phyloP scores from a whole-genome alignment of 2,113 vertebrate species.

The Vulpes ferrilata region DNA sequence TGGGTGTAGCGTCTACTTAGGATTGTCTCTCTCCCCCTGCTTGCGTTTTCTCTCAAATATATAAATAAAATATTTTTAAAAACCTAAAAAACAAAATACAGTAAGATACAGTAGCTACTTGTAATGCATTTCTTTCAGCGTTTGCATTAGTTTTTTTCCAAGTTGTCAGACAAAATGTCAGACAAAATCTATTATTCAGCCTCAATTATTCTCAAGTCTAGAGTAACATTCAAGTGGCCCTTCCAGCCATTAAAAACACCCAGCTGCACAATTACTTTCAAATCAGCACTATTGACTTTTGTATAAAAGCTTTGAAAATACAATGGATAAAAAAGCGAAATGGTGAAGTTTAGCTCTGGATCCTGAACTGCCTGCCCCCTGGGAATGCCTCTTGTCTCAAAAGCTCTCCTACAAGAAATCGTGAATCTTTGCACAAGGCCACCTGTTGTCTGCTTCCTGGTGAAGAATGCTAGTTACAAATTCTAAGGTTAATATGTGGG shows the following conservation, averaged over 20 bases:
- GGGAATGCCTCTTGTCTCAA: conserved; percentile 68
- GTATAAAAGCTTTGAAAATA: conserved; percentile 70
- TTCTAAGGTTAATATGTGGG: conserved; percentile 38
- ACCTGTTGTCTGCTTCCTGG: conserved; percentile 22
- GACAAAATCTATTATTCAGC: conserved; percentile 33
- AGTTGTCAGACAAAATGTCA: neutral
- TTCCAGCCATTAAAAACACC: conserved; percentile 29
- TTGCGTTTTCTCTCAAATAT: neutral
- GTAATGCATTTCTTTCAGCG: conserved; percentile 10
- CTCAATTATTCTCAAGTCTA: conserved; percentile 42
- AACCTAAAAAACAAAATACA: neutral
- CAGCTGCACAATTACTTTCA: conserved; percentile 60
- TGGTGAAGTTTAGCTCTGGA: conserved; percentile 52
- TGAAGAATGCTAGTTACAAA: conserved; percentile 64
- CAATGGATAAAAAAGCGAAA: conserved; percentile 44
- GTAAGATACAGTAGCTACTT: neutral
- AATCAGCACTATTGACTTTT: conserved; percentile 53
- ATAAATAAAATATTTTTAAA: neutral
- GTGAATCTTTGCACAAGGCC: conserved; percentile 44
- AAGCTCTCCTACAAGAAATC: conserved; percentile 42
- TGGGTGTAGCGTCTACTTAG: neutral
- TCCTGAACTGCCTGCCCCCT: conserved; percentile 57
- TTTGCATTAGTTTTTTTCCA: conserved; percentile 41
- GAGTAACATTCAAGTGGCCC: conserved; percentile 53
- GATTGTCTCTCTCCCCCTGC: neutral